phyloP scores from a whole-genome alignment of 2,888 invertebrate species.

The Cosmorhoe ocellata region DNA sequence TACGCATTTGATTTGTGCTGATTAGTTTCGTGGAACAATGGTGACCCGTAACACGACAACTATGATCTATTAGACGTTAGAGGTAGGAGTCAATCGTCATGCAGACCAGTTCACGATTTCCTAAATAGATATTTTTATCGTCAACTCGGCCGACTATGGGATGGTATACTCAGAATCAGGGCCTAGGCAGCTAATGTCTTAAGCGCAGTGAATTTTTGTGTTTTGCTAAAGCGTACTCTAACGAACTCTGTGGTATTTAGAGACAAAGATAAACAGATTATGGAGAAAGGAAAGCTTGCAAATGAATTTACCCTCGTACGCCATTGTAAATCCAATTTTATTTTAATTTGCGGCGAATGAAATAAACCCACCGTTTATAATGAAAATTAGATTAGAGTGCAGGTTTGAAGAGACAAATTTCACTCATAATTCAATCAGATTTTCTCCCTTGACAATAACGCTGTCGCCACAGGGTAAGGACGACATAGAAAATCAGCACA shows the following conservation, averaged over 20 bases:
- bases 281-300: conserved; percentile 25
- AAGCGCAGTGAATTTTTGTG: background rate
- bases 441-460: conserved; percentile 37
- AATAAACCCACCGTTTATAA: conserved; percentile 33
- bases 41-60: conserved; percentile 9
- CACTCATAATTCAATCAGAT: conserved; percentile 46
- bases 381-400: conserved; percentile 41
- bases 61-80: background rate
- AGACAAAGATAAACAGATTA: conserved; percentile 21
- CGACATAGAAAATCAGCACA: conserved; percentile 37
- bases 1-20: conserved; percentile 39
- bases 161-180: too few relatives aligned
- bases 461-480: conserved; percentile 37
- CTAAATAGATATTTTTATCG: too few relatives aligned
- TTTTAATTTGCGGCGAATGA: conserved; percentile 31
- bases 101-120: too few relatives aligned
- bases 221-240: background rate
- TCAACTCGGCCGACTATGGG: too few relatives aligned
- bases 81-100: too few relatives aligned
- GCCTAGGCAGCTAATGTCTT: too few relatives aligned
- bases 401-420: conserved; percentile 45
- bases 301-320: conserved; percentile 28
- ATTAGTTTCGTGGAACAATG: conserved; percentile 40
- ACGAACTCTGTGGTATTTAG: conserved; percentile 7
- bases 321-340: conserved; percentile 30